These are phyloP conservation scores for Ophioninae sp. DNA, from an alignment of 2,888 invertebrate species.

Conservation along the genomic window DNA sequence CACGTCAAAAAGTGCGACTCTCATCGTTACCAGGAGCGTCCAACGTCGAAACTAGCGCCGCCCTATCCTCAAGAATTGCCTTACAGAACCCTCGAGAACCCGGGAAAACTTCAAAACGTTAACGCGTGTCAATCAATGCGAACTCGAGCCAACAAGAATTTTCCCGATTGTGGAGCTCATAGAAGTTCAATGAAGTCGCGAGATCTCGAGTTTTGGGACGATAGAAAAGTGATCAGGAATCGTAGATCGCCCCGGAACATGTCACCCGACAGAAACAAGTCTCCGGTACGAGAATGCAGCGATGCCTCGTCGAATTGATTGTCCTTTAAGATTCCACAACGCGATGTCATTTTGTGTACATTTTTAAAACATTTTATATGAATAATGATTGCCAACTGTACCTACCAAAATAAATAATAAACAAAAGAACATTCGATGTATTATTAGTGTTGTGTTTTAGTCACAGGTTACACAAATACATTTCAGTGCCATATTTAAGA, in stretches of 20 bases:
- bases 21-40: constrained; percentile 65
- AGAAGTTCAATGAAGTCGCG: constrained; percentile 19
- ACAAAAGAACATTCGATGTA: background rate
- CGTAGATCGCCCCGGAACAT: constrained; percentile 44
- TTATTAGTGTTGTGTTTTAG: background rate
- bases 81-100: constrained; percentile 46
- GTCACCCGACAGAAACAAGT: constrained; percentile 41
- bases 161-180: constrained; percentile 11
- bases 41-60: constrained; percentile 62
- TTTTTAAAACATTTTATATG: constrained; percentile 33
- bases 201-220: constrained; percentile 50
- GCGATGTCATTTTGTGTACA: constrained; percentile 9
- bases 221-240: constrained; percentile 33
- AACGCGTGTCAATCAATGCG: constrained; percentile 36
- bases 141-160: constrained; percentile 32
- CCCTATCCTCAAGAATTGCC: constrained; percentile 64
- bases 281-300: constrained; percentile 65
- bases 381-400: constrained; percentile 16
- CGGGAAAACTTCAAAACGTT: constrained; percentile 23
- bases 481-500: no score
- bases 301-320: constrained; percentile 63
- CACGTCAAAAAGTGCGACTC: constrained; percentile 66
- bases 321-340: constrained; percentile 8
- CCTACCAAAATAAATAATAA: constrained; percentile 14
- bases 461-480: no score